Evolutionary conservation across 1,140 invertebrate species (phyloP).

Genomic region (Chlorops oryzae): DNA sequence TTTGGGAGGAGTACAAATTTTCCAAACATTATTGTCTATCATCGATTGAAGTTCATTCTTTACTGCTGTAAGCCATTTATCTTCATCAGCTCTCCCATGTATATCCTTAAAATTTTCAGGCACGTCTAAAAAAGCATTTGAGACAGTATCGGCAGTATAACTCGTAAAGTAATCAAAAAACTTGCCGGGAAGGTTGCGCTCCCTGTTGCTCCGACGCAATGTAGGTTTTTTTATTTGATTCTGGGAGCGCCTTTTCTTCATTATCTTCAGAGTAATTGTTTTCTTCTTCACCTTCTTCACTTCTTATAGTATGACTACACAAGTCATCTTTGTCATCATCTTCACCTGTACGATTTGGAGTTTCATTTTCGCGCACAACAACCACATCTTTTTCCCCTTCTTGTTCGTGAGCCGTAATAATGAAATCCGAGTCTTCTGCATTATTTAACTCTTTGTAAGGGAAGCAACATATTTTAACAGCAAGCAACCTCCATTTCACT

Average conservation of each 20-base stretch:
- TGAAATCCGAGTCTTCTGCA: background rate
- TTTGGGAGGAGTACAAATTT: conserved; percentile 1
- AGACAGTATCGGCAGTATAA: background rate
- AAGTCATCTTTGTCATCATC: no score
- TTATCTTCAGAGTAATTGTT: no score
- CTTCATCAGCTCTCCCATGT: conserved; percentile 13
- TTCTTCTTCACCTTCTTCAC: no score
- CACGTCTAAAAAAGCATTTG: conserved; percentile 9
- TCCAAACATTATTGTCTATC: conserved; percentile 24
- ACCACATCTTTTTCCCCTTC: no score
- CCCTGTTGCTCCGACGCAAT: conserved; percentile 7
- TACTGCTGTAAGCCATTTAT: conserved; percentile 24
- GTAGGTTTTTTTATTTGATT: no score
- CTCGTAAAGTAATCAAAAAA: background rate
- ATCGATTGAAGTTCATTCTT: conserved; percentile 23
- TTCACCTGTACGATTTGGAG: no score
- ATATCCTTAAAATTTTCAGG: conserved; percentile 18
- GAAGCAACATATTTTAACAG: no score
- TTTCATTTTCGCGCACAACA: no score
- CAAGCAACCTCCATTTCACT: no score
- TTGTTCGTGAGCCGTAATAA: no score
- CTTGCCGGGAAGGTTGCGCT: background rate
- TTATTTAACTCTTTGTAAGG: background rate
- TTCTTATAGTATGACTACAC: no score
- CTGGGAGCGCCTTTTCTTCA: no score